phyloP scores from a whole-genome alignment of 2,888 invertebrate species.

The Argyresthia goedartella region DNA sequence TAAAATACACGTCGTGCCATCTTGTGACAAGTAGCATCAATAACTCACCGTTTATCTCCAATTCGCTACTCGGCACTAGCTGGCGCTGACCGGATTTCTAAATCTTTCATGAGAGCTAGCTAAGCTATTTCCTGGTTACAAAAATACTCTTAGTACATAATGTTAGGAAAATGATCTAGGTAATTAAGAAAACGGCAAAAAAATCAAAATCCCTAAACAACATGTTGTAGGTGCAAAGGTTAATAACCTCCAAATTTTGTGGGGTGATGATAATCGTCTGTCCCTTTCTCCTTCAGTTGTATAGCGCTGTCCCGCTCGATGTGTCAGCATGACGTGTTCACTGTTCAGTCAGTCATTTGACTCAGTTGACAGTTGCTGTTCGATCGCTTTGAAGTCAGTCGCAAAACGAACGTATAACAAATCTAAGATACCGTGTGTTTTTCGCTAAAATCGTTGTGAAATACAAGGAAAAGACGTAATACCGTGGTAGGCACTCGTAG shows the following conservation, averaged over 20 bases:
- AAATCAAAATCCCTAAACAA: background rate
- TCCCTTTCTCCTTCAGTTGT: conserved; percentile 19
- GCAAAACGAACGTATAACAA: conserved; percentile 36
- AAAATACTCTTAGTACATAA: background rate
- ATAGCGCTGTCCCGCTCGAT: conserved; percentile 30
- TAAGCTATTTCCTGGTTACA: background rate
- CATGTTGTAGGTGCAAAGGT: background rate
- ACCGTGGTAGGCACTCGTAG: background rate
- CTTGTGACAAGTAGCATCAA: conserved; percentile 14
- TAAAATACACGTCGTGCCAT: conserved; percentile 10
- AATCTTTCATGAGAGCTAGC: background rate
- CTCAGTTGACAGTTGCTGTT: too few species aligned
- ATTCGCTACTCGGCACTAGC: conserved; percentile 17
- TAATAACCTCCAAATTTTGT: conserved; percentile 6
- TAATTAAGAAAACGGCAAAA: background rate
- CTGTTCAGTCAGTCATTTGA: too few species aligned
- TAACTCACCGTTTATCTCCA: background rate
- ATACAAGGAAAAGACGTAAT: conserved; percentile 11
- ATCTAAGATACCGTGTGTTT: conserved; percentile 30
- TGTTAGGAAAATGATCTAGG: background rate
- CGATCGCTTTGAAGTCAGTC: conserved; percentile 57
- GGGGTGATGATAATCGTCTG: conserved; percentile 7
- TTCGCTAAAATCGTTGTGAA: conserved; percentile 29
- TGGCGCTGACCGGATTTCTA: conserved; percentile 13
- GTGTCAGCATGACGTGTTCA: conserved; percentile 54